Base-by-base conservation (phyloP, 2,113 vertebrate species). In the Carettochelys insculpta region DNA sequence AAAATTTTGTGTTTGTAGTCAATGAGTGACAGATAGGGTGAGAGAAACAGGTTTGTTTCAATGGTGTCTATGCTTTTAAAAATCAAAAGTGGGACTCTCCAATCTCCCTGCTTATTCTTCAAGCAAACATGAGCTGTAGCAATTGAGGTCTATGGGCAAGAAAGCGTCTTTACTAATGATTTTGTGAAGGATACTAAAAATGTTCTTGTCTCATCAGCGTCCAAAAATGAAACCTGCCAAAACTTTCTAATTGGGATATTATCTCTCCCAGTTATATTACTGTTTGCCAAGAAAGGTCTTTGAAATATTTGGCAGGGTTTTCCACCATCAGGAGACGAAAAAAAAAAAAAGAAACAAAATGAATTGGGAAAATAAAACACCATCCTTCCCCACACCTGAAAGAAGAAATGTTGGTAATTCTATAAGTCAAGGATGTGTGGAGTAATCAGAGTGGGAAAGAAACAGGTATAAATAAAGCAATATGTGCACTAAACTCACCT, bases 231-330 rank as follows among this genome's bases (percentile, higher is more conserved):
- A 93, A 92, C 73, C 83, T 95, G 95, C 97, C 95, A 97, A 94
- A 96, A 95, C 94, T 82, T 89, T 93, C 92, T 98, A 97, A 97
- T 97, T 98, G 94, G 77, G 77, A 20, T 90, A 92, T 93, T 90
- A 91, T 95, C 75, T 92, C 47, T 96, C 90, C 86, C 96, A 96
- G 97, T 97, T 97, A 96, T 97, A 96, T 97, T 96, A 86, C 80
- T 96, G 45, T 90, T 96, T 97, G 96, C 97, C 97, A 97, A 93
- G 77, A 95, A 96, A 45, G 73, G 43, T 83, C 97, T 96, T 97
- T 95, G 87, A 95, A 96, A 96, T 90, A 90, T 94, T 97, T 98
- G 97, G 97, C 97, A 92, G 78, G 54, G 51, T 45, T 92, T 97
- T 86, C 87, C 88, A 94, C 87, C 88, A 94, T 85, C 51, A 86